Evolutionary conservation across 2,113 vertebrate genomes (phyloP), one percentile per base, ranked within the genome.

Genomic region (Hoplias malabaricus): DNA sequence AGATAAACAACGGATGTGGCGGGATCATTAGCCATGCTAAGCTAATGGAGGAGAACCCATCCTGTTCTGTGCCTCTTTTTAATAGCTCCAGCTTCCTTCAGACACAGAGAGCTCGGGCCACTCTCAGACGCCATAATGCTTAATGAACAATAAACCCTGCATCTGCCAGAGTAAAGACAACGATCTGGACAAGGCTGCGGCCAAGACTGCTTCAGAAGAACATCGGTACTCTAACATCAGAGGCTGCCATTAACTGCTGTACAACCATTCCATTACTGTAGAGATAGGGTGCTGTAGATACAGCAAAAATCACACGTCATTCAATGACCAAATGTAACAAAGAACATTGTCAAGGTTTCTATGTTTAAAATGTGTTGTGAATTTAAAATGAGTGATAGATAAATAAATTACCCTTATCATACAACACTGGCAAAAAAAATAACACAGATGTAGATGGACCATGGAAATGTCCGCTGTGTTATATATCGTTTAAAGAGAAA

Each of bases 1-100:
- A 81, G 81, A 81, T 79, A 85, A 83, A 80, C 79, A 85, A 74
- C 78, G 73, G 76, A 79, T 70, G 63, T 74, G 69, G 78, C 57
- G 69, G 78, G 75, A 79, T 80, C 82, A 80, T 83, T 80, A 83
- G 82, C 82, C 62, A 56, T 83, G 73, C 82, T 80, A 80, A 80
- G 78, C 82, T 83, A 83, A 83, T 77, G 78, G 78, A 80, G 77
- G 65, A 77, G 78, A 83, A 77, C 81, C 65, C 69, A 80, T 73
- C 78, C 65, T 73, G 63, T 75, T 77, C 73, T 53, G 40, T 29
- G 40, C 67, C 61, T 69, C 68, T 21, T 46, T 66, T 83, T 79
- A 80, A 79, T 72, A 76, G 73, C 77, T 33, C 25, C n/a, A 31
- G 69, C 40, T 73, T 82, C 67, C 71, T 71, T 54, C 56, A 75